phyloP scores from a whole-genome alignment of 2,797 vertebrate species.

The Huso huso region DNA sequence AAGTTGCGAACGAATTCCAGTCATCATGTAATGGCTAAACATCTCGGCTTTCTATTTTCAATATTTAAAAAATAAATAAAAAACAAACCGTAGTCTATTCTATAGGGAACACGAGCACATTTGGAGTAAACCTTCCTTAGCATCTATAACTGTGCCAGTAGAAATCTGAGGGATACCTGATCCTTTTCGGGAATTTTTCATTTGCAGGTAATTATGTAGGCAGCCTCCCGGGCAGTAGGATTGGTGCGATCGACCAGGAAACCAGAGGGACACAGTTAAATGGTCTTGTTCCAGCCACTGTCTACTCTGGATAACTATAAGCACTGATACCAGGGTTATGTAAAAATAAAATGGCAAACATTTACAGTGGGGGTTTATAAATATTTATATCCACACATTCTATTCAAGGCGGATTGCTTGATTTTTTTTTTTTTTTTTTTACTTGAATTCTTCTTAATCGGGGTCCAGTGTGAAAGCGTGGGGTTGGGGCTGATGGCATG shows the following conservation, averaged over 20 bases:
- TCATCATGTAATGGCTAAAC: slow-evolving; percentile 13
- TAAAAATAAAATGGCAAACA: too few relatives aligned
- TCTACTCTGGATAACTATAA: too few relatives aligned
- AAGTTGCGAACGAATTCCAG: slow-evolving; percentile 28
- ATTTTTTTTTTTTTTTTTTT: slow-evolving; percentile 39
- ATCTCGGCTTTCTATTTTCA: slow-evolving; percentile 13
- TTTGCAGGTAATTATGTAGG: too few relatives aligned
- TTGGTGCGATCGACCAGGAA: too few relatives aligned
- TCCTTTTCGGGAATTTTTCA: too few relatives aligned
- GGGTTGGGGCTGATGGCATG: slow-evolving; percentile 28
- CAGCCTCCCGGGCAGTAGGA: too few relatives aligned
- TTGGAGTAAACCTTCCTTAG: slow-evolving; percentile 45
- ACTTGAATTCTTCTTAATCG: slow-evolving; percentile 31
- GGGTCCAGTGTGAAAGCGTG: slow-evolving; percentile 3
- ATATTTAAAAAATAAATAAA: slow-evolving; percentile 24
- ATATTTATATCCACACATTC: slow-evolving; percentile 32
- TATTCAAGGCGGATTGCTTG: slow-evolving; percentile 33
- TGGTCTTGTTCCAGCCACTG: too few relatives aligned
- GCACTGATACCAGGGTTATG: too few relatives aligned
- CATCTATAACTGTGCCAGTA: slow-evolving; percentile 29
- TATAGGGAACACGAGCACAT: slow-evolving; percentile 19
- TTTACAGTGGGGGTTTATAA: too few relatives aligned
- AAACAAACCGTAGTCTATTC: slow-evolving; percentile 14
- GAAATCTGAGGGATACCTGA: too few relatives aligned
- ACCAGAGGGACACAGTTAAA: too few relatives aligned